phyloP scores from a whole-genome alignment of 1,140 invertebrate species.

The Scaptomyza pallida region DNA sequence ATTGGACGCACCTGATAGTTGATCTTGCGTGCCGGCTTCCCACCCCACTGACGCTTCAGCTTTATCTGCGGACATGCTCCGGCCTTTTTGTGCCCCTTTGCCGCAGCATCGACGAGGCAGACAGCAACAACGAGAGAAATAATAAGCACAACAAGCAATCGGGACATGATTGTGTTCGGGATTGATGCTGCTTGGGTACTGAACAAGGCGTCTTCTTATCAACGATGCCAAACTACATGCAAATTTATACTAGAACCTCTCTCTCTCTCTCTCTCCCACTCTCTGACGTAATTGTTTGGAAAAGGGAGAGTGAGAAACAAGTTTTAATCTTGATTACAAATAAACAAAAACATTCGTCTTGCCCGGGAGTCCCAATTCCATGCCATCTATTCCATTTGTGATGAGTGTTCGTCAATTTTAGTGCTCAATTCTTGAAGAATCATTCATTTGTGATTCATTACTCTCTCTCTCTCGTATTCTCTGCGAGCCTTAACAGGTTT shows the following conservation, averaged over 20 bases:
- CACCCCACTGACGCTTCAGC: constrained; percentile 79
- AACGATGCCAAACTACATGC: constrained; percentile 3
- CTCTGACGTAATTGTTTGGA: constrained; percentile 12
- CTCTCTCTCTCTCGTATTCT: neutral
- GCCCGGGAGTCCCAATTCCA: constrained; percentile 22
- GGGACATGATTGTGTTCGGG: neutral
- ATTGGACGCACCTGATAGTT: constrained; percentile 86
- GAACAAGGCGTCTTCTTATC: constrained; percentile 18
- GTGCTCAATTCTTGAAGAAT: too few relatives aligned
- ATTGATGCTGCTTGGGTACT: neutral
- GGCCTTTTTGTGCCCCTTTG: constrained; percentile 23
- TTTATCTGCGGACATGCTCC: constrained; percentile 69
- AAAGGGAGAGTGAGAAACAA: constrained; percentile 8
- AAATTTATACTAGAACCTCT: constrained; percentile 19
- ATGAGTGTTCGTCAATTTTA: neutral
- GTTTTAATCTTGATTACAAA: constrained; percentile 39
- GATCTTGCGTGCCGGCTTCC: constrained; percentile 83
- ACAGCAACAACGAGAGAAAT: neutral
- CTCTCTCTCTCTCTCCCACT: neutral
- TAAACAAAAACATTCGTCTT: neutral
- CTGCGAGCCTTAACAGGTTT: neutral
- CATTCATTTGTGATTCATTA: constrained; percentile 8
- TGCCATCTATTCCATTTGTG: neutral
- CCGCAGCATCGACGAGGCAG: neutral
- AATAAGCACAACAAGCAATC: constrained; percentile 1